Evolutionary conservation across 2,113 vertebrate species (phyloP), one percentile per base, ranked within the genome.

Genomic region (Sinocyclocheilus rhinocerous): DNA sequence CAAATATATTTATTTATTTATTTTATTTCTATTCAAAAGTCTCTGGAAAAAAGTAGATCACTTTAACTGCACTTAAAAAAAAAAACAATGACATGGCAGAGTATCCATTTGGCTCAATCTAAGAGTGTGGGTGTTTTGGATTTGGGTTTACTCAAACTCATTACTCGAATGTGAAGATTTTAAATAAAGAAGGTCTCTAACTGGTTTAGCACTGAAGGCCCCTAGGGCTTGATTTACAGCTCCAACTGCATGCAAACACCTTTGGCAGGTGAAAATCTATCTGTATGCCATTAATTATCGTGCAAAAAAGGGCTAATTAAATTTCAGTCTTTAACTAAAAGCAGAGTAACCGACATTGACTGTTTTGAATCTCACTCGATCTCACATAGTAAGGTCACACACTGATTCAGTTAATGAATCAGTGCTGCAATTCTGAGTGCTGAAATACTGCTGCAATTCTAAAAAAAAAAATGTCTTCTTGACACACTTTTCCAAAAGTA

Each of bases 111-210:
- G 20, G 61, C 61, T 69, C 63, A 50, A 20, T 29, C 3, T 29
- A 67, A 67, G 15, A 24, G 39, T 82, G 42, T 16, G 59, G 80
- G 57, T 63, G 57, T 61, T 81, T 61, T 24, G 33, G 36, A 10
- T 39, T 69, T 52, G 24, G 45, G 15, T 63, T 18, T 52, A 20
- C 12, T 20, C n/a, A 29, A 26, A 33, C 33, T 80, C 77, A 80
- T 80, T 80, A 80, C 33, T 39, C 55, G 16, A 81, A 70, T 52
- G 24, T 52, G 26, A 67, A 69, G 16, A 82, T 22, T 48, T 48
- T 18, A 69, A 33, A 65, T 29, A 82, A 67, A 42, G 52, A 82
- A 69, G 63, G 80, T n/a, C 77, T 78, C 76, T 10, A 80, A 59
- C 29, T 36, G 24, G 20, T 73, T 84, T 39, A 73, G 42, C 33